Percentiles rank a stretch among this genome's conserved stretches.
phyloP scores from a whole-genome alignment of 2,888 invertebrate species.

The Catocala nupta region DNA sequence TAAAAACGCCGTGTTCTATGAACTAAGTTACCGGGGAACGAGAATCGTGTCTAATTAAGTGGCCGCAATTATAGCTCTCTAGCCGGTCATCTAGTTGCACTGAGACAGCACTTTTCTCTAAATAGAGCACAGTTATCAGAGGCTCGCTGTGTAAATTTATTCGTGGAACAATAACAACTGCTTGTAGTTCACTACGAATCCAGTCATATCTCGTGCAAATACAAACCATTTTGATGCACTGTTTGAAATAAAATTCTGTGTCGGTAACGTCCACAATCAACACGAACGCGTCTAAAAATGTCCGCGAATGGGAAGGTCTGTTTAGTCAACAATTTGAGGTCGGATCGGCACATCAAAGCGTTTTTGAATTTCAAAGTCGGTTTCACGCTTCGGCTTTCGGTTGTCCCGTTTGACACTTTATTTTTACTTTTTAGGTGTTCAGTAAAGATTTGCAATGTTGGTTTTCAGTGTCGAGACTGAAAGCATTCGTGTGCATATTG shows the following conservation, averaged over 20 bases:
- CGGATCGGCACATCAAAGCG: conserved; percentile 61
- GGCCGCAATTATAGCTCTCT: background rate
- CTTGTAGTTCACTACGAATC: conserved; percentile 13
- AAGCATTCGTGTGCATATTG: background rate
- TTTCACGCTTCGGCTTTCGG: conserved; percentile 51
- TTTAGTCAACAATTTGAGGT: conserved; percentile 64
- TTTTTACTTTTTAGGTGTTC: conserved; percentile 50
- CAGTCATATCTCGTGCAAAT: conserved; percentile 39
- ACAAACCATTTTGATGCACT: conserved; percentile 33
- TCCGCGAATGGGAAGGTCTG: conserved; percentile 46
- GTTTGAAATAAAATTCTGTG: conserved; percentile 27
- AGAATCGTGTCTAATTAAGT: background rate
- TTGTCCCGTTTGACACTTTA: conserved; percentile 38
- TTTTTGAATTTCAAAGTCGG: conserved; percentile 65
- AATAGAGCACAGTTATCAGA: background rate
- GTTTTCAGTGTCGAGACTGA: conserved; percentile 13
- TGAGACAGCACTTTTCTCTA: background rate
- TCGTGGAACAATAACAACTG: conserved; percentile 11
- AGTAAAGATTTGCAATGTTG: conserved; percentile 30
- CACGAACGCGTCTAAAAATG: conserved; percentile 48
- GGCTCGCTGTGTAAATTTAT: background rate
- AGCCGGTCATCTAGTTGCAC: background rate
- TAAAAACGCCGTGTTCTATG: background rate
- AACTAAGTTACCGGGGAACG: background rate
- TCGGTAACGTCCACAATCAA: conserved; percentile 38